phyloP scores from a whole-genome alignment of 2,797 vertebrate genomes.

The Hemibagrus guttatus region DNA sequence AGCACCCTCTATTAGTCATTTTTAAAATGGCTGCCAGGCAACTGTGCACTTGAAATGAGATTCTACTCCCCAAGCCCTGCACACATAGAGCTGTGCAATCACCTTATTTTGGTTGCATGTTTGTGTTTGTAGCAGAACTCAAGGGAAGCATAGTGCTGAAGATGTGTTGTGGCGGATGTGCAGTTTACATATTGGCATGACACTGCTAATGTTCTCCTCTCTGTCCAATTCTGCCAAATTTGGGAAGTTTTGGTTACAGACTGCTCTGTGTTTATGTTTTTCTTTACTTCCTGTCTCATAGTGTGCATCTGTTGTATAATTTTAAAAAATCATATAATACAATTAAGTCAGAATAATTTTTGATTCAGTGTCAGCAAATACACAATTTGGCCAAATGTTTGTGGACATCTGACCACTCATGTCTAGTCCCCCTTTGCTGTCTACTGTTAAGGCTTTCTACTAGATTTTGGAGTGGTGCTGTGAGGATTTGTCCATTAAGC shows the following conservation, averaged over 20 bases:
- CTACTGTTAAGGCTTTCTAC: not conserved
- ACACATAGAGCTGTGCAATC: slow-evolving; percentile 45
- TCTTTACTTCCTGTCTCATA: not conserved
- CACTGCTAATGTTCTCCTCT: not conserved
- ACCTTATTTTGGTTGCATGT: slow-evolving; percentile 26
- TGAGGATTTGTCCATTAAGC: not conserved
- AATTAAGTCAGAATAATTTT: not conserved
- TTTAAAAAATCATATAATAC: not conserved
- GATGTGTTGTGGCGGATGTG: slow-evolving; percentile 1
- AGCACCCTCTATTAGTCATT: slow-evolving; percentile 45
- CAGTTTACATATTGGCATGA: not conserved
- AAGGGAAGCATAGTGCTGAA: not conserved
- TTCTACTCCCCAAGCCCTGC: slow-evolving; percentile 36
- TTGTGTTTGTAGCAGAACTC: slow-evolving; percentile 23
- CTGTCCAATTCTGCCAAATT: not conserved
- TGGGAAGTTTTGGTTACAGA: not conserved
- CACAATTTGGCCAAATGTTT: not conserved
- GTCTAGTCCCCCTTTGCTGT: not conserved
- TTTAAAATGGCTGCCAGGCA: slow-evolving; percentile 50
- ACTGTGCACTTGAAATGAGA: slow-evolving; percentile 44
- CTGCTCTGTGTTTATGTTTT: not conserved
- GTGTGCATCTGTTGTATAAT: not conserved
- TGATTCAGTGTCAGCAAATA: not conserved
- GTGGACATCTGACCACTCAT: not conserved
- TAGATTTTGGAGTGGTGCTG: not conserved